Evolutionary conservation across 2,797 vertebrate species (phyloP).

Genomic region (Megalops cyprinoides): DNA sequence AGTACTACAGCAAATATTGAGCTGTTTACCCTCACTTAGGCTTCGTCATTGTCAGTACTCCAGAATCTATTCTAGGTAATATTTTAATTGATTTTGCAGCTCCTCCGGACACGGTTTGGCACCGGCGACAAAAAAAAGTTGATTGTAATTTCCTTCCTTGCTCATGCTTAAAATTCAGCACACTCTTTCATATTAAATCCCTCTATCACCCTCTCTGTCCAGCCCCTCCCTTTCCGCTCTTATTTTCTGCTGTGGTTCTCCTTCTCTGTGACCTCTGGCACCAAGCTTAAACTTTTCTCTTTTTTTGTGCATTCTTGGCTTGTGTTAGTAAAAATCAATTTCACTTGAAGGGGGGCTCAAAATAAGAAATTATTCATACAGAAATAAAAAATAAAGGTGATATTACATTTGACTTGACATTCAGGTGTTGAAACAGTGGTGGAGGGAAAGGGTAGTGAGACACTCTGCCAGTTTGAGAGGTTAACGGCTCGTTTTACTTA

Average conservation of each 20-base stretch:
- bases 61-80: not conserved
- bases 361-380: not conserved
- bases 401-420: no score
- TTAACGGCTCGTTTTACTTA: no score
- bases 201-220: not conserved
- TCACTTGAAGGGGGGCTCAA: not conserved
- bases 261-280: not conserved
- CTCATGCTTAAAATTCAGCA: not conserved
- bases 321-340: not conserved
- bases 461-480: no score
- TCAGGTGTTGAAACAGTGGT: no score
- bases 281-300: not conserved
- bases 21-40: not conserved
- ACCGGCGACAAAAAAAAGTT: not conserved
- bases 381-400: no score
- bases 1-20: not conserved
- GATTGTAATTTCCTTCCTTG: no score
- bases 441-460: no score
- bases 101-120: not conserved
- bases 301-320: not conserved
- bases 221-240: not conserved
- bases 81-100: not conserved
- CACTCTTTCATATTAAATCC: not conserved
- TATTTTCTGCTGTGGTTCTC: not conserved
- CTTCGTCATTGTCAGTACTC: not conserved